Conservation (phyloP, 2,797 vertebrate species). For the Centroberyx gerrardi region DNA sequence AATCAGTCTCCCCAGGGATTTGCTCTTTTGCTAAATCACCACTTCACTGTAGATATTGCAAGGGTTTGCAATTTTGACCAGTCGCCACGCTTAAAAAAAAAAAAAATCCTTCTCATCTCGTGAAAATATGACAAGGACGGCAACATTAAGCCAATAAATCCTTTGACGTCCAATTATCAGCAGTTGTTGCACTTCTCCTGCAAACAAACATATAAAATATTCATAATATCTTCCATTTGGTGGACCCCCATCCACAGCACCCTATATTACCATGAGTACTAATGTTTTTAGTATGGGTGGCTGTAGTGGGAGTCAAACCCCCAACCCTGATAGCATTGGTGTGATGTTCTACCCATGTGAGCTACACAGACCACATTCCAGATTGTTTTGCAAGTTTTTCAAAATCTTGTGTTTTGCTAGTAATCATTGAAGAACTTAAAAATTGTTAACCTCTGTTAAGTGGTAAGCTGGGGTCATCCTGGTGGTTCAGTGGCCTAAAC, state of each 20-base stretch:
- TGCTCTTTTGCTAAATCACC: constrained; percentile 52
- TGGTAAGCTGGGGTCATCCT: no score
- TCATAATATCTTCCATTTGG: constrained; percentile 24
- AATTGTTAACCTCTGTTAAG: no score
- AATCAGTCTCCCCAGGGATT: constrained; percentile 58
- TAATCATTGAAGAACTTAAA: no score
- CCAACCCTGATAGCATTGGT: not conserved
- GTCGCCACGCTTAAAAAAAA: constrained; percentile 28
- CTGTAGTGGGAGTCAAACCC: not conserved
- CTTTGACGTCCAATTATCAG: constrained; percentile 62
- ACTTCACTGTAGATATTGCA: constrained; percentile 39
- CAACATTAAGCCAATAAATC: constrained; percentile 64
- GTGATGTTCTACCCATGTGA: not conserved
- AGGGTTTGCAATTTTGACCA: constrained; percentile 49
- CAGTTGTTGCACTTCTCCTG: constrained; percentile 41
- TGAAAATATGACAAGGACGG: constrained; percentile 60
- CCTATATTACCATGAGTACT: not conserved
- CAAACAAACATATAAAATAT: constrained; percentile 40
- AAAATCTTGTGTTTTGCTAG: no score
- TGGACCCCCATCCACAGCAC: not conserved
- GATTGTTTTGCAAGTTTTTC: no score
- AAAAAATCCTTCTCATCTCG: constrained; percentile 19
- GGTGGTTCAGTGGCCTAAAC: no score
- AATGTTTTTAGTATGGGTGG: not conserved
- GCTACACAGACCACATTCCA: not conserved